These are phyloP conservation scores for Conchocele bisecta DNA, from an alignment of 2,888 invertebrate species.

Conservation along the genomic window DNA sequence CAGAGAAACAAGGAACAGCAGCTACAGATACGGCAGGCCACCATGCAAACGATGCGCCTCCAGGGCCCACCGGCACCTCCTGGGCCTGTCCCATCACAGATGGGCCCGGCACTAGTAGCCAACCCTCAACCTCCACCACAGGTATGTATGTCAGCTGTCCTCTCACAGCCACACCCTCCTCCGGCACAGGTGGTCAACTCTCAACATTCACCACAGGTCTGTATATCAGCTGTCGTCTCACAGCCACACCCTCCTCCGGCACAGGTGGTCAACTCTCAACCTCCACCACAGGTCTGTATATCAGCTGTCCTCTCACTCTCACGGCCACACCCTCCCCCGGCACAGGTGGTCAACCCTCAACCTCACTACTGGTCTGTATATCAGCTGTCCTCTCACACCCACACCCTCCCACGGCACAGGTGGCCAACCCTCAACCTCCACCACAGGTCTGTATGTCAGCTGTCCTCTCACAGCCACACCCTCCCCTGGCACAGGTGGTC, in stretches of 20 bases:
- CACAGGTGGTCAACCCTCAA: constrained; percentile 61
- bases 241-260: constrained; percentile 71
- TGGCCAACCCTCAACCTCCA: constrained; percentile 26
- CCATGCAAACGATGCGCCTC: constrained; percentile 67
- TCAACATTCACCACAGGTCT: too few species aligned
- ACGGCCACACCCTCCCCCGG: constrained; percentile 39
- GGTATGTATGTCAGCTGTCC: too few species aligned
- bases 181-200: too few species aligned
- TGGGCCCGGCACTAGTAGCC: constrained; percentile 18
- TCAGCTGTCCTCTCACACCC: constrained; percentile 49
- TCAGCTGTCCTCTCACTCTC: too few species aligned
- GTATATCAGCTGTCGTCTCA: too few species aligned
- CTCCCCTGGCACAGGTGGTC: too few species aligned
- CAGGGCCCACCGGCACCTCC: constrained; percentile 30
- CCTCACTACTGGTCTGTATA: constrained; percentile 56
- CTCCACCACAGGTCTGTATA: too few species aligned
- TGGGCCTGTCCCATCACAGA: constrained; percentile 23
- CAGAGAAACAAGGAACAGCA: constrained; percentile 77
- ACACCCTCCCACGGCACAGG: constrained; percentile 51
- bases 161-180: too few species aligned
- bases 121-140: constrained; percentile 55
- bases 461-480: too few species aligned
- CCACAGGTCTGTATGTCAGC: too few species aligned
- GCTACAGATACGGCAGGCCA: constrained; percentile 72
- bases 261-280: too few species aligned